Conservation (phyloP, 2,888 invertebrate genomes). For the Drosophila crucigera region DNA sequence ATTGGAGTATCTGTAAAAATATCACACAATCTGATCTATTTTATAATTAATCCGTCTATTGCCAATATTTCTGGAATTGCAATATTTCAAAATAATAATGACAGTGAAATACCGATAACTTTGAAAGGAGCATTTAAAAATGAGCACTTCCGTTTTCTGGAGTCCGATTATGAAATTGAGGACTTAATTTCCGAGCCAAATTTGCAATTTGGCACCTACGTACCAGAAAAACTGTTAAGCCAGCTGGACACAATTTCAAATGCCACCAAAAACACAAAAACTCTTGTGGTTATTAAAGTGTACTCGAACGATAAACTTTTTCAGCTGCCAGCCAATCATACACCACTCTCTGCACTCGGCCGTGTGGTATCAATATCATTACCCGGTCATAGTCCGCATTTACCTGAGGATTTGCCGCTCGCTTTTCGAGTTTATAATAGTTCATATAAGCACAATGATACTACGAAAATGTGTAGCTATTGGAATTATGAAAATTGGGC, state of each 20-base stretch:
- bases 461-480: conserved; percentile 85
- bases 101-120: conserved; percentile 8
- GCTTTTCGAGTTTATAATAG: conserved; percentile 67
- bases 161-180: conserved; percentile 84
- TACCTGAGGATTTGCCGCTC: conserved; percentile 87
- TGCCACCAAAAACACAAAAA: conserved; percentile 65
- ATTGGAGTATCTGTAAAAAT: conserved; percentile 78
- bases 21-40: conserved; percentile 78
- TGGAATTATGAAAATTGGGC: conserved; percentile 89
- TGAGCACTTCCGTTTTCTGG: conserved; percentile 81
- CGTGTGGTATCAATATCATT: conserved; percentile 88
- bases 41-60: conserved; percentile 76
- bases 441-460: neutral
- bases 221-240: conserved; percentile 85
- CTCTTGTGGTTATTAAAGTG: conserved; percentile 86
- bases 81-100: conserved; percentile 54
- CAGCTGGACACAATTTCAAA: conserved; percentile 81
- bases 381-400: conserved; percentile 87
- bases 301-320: conserved; percentile 87
- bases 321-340: conserved; percentile 85
- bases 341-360: conserved; percentile 81
- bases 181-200: conserved; percentile 86
- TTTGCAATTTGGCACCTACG: conserved; percentile 87
- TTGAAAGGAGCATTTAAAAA: conserved; percentile 67
- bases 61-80: conserved; percentile 83